These are phyloP conservation scores for Cyrtodaria siliqua DNA, from an alignment of 2,888 invertebrate species.

Conservation along the genomic window DNA sequence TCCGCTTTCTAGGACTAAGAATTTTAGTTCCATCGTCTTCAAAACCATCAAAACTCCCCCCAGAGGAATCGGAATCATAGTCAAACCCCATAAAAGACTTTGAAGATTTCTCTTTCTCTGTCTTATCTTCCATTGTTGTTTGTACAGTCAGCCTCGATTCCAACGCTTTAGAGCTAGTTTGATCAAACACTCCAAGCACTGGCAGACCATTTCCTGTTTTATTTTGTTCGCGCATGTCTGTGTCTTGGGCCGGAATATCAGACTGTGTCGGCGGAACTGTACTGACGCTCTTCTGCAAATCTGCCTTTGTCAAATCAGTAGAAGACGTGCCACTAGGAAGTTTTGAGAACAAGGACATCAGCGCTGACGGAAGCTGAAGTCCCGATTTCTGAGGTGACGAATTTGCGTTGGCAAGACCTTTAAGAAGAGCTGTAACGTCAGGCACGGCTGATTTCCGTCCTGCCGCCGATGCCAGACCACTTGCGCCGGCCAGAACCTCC, in stretches of 20 bases:
- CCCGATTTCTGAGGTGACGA: slow-evolving; percentile 16
- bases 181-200: slow-evolving; percentile 4
- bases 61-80: slow-evolving; percentile 71
- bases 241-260: slow-evolving; percentile 31
- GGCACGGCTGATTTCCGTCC: slow-evolving; percentile 28
- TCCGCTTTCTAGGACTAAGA: slow-evolving; percentile 58
- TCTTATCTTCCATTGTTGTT: background rate
- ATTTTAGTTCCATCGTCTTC: slow-evolving; percentile 61
- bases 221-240: slow-evolving; percentile 17
- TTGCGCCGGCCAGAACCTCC: slow-evolving; percentile 15
- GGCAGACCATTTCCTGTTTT: background rate
- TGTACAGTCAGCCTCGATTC: no score
- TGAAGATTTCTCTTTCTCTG: slow-evolving; percentile 34
- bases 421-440: slow-evolving; percentile 41
- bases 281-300: slow-evolving; percentile 1
- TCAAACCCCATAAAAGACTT: slow-evolving; percentile 69
- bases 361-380: slow-evolving; percentile 62
- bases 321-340: slow-evolving; percentile 45
- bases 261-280: slow-evolving; percentile 3
- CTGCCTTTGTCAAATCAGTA: no score
- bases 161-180: background rate
- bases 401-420: slow-evolving; percentile 27
- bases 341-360: slow-evolving; percentile 70
- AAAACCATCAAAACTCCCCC: slow-evolving; percentile 66
- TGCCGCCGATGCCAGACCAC: background rate